Evolutionary conservation across 2,797 vertebrate genomes (phyloP), one percentile per base, ranked within the genome.

Genomic region (Sebastes trivittatus): DNA sequence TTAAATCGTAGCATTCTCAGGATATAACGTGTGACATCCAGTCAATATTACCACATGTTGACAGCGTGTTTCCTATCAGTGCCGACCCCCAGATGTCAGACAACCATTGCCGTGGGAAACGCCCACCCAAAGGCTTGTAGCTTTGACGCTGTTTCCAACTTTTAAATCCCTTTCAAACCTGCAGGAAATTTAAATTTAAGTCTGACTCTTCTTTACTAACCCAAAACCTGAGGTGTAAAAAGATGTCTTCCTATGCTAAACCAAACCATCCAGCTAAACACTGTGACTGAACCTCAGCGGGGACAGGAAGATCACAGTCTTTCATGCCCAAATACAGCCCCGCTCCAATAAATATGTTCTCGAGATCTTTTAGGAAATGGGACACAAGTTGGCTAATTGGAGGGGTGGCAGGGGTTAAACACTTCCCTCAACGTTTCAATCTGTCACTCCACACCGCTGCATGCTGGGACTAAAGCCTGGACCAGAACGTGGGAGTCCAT

Each of bases 161-260:
- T 77, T 75, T 82, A 82, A 93, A 92, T 86, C 71, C 65, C 46
- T 77, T 90, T 82, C 46, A 61, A 64, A 64, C 61, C 30, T 95
- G 87, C 95, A 95, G 96, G 7, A 36, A 54, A 9, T 93, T 94
- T 86, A 94, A 85, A 86, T 94, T 85, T 91, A 88, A 80, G 75
- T 84, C 2, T 4, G 4, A 13, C 23, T 30, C n/a, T 5, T 66
- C 88, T 90, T 78, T 68, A 54, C 60, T 55, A 75, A 75, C 49
- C 58, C 73, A 75, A 75, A 78, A 61, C 59, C 60, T 73, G 18
- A 25, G 54, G 30, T 54, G 30, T 72, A 58, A 72, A 82, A 71
- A 61, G 32, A 27, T 36, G 14, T 70, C 11, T 68, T 63, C 29
- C n/a, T 30, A 9, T 36, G 23, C 25, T n/a, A 54, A 54, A 65